Conservation (phyloP, 2,888 invertebrate species). For the Dioctria rufipes region DNA sequence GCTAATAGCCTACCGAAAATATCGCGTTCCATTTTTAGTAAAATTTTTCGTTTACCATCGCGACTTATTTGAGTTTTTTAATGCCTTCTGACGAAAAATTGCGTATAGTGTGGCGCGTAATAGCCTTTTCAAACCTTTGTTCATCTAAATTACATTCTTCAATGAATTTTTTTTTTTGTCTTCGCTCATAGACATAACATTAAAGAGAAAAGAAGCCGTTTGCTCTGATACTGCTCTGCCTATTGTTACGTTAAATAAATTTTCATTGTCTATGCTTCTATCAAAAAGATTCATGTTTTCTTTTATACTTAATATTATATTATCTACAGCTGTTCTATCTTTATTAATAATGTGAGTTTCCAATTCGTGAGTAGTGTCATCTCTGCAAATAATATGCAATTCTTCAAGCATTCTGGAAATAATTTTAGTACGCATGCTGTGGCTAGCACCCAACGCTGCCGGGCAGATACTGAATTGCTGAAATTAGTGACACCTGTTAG, state of each 20-base stretch:
- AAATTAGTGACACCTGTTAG: slow-evolving; percentile 61
- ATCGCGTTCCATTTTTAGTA: too few species aligned
- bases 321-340: background rate
- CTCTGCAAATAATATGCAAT: too few species aligned
- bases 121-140: background rate
- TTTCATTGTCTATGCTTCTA: slow-evolving; percentile 57
- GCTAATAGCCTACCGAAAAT: too few species aligned
- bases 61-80: too few species aligned
- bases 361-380: background rate
- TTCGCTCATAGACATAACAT: slow-evolving; percentile 36
- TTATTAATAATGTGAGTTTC: slow-evolving; percentile 21
- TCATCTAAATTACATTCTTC: slow-evolving; percentile 35
- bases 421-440: slow-evolving; percentile 58
- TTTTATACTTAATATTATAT: slow-evolving; percentile 50
- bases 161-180: slow-evolving; percentile 28
- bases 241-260: slow-evolving; percentile 61
- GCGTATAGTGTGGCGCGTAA: background rate
- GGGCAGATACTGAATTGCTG: too few species aligned
- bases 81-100: too few species aligned
- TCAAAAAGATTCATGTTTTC: slow-evolving; percentile 61
- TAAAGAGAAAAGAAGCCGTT: slow-evolving; percentile 15
- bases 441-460: too few species aligned
- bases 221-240: slow-evolving; percentile 59
- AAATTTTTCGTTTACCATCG: too few species aligned
- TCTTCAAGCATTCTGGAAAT: slow-evolving; percentile 7